phyloP scores from a whole-genome alignment of 1,140 invertebrate genomes.

The Pogonognathellus flavescens region DNA sequence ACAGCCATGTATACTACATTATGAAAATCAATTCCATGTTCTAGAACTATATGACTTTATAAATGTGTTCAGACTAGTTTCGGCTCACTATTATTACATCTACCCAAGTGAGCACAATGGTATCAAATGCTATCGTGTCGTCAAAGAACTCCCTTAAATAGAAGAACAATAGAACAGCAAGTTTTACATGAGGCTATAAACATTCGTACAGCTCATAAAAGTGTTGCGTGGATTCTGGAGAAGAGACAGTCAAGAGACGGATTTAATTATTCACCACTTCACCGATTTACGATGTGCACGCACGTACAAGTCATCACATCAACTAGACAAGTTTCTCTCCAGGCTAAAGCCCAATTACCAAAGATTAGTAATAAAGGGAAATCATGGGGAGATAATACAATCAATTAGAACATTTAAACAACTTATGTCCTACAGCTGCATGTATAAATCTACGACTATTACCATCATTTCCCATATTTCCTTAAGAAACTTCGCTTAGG shows the following conservation, averaged over 20 bases:
- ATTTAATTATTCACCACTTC: constrained; percentile 45
- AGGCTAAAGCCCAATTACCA: constrained; percentile 4
- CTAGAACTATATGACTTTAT: no score
- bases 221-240: constrained; percentile 19
- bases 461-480: no score
- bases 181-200: constrained; percentile 35
- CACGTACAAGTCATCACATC: constrained; percentile 46
- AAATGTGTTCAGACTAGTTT: no score
- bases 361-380: constrained; percentile 37
- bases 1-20: no score
- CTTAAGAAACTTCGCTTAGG: no score
- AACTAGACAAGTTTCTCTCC: constrained; percentile 22
- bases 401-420: neutral
- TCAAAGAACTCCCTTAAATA: no score
- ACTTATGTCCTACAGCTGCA: neutral
- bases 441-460: no score
- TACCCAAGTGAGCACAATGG: no score
- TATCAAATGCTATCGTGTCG: no score
- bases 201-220: constrained; percentile 31
- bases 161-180: constrained; percentile 17
- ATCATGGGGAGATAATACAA: constrained; percentile 15
- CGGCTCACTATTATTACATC: no score
- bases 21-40: no score
- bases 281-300: constrained; percentile 46
- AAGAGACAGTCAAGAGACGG: constrained; percentile 28